Evolutionary conservation across 2,113 vertebrate species (phyloP), one percentile per base, ranked within the genome.

Genomic region (Plecturocebus donacophilus): DNA sequence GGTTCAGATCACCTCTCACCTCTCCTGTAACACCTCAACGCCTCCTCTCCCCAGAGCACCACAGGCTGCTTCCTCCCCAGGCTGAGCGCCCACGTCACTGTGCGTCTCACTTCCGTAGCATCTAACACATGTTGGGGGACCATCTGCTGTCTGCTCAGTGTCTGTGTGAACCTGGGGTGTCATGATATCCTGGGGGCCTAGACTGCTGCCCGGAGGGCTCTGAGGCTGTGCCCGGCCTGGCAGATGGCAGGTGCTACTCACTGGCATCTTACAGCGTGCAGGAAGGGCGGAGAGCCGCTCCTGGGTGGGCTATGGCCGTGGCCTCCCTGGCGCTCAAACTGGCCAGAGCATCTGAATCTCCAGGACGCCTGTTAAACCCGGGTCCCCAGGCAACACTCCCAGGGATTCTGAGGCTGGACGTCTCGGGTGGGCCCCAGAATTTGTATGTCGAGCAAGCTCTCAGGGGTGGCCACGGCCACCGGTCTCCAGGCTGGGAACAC

Each of bases 351-450:
- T 58, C 35, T 4, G 49, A 8, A 27, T 8, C 47, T 21, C 3
- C 47, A 0, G 8, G 79, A 4, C 1, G 14, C 49, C 19, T 1
- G 0, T 3, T 30, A 32, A 0, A 27, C 68, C 6, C 0, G 0
- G n/a, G 9, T 10, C 70, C 17, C 42, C 1, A 45, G 54, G 66
- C 54, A 14, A 27, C 17, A 32, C 30, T 23, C 38, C 89, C 8
- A 3, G 38, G 68, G 71, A 38, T 54, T 56, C 70, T 4, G 54
- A 9, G 12, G 9, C 70, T 14, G 61, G 52, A 52, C 42, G 13
- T 0, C 45, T 16, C 27, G 79, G 13, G 2, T 6, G 76, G 10
- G 47, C 6, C 68, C 79, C 17, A 30, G 42, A 21, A 14, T 17
- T 61, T 35, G 38, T 23, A 32, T 45, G 25, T 82, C 66, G 9